Evolutionary conservation across 2,888 invertebrate genomes (phyloP).

Genomic region (Drosophila mayaguana): DNA sequence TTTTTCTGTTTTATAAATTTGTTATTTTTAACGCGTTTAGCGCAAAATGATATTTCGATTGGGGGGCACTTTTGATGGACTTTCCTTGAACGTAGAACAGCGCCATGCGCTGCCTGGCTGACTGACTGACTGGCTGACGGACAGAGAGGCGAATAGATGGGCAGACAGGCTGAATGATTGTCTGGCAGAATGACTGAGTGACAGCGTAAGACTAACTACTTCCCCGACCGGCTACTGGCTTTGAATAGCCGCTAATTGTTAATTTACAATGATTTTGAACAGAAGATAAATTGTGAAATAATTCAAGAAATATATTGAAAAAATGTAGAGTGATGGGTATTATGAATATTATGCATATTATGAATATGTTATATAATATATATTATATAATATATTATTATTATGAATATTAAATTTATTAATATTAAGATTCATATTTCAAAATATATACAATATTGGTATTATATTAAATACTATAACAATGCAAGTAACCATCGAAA

Average conservation of each 20-base stretch:
- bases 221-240: slow-evolving; percentile 19
- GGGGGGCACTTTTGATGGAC: slow-evolving; percentile 51
- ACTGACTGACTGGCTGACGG: neutral
- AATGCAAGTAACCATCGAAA: no score
- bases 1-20: slow-evolving; percentile 11
- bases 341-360: no score
- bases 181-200: slow-evolving; percentile 28
- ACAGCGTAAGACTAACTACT: slow-evolving; percentile 26
- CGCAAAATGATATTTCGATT: slow-evolving; percentile 44
- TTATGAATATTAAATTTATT: no score
- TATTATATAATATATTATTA: no score
- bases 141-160: neutral
- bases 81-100: slow-evolving; percentile 50
- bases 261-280: slow-evolving; percentile 6
- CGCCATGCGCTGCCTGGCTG: slow-evolving; percentile 19
- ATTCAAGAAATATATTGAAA: neutral
- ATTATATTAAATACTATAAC: no score
- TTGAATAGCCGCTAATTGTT: slow-evolving; percentile 4
- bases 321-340: no score
- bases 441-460: no score
- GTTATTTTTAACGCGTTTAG: slow-evolving; percentile 45
- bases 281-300: neutral
- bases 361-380: no score
- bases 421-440: no score
- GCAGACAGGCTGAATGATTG: slow-evolving; percentile 21